Percentiles rank a stretch among this genome's conserved stretches.
Evolutionary conservation across 1,140 invertebrate genomes (phyloP).

Genomic region (Neodiprion lecontei): DNA sequence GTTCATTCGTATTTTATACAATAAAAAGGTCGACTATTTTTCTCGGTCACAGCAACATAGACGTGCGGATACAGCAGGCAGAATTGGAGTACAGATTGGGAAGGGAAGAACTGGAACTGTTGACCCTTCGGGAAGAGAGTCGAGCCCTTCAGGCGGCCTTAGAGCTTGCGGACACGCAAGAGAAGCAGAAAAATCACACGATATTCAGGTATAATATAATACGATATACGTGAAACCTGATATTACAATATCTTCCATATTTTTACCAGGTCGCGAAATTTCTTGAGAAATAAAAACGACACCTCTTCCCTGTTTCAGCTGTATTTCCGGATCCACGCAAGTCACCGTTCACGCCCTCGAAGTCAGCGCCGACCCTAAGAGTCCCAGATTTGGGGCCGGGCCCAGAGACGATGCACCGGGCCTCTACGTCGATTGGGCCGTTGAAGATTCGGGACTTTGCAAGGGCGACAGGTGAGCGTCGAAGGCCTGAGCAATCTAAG

Average conservation of each 20-base stretch:
- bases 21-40: conserved; percentile 11
- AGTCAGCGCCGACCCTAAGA: conserved; percentile 70
- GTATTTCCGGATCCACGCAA: conserved; percentile 58
- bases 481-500: background rate
- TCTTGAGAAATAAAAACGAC: background rate
- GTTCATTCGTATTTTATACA: background rate
- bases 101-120: conserved; percentile 83
- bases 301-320: conserved; percentile 52
- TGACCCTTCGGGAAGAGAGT: conserved; percentile 83
- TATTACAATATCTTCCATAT: background rate
- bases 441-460: conserved; percentile 74
- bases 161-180: conserved; percentile 70
- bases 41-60: conserved; percentile 77
- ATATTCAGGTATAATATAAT: conserved; percentile 67
- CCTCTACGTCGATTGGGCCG: conserved; percentile 77
- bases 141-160: conserved; percentile 79
- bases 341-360: conserved; percentile 71
- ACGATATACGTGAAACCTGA: no score
- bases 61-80: conserved; percentile 87
- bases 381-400: conserved; percentile 68
- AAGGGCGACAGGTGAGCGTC: conserved; percentile 75
- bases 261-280: background rate
- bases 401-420: conserved; percentile 67
- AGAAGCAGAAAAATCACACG: conserved; percentile 61
- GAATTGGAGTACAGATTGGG: conserved; percentile 88